These are phyloP conservation scores for Sphecodes monilicornis DNA, from an alignment of 2,888 invertebrate species.

Conservation along the genomic window DNA sequence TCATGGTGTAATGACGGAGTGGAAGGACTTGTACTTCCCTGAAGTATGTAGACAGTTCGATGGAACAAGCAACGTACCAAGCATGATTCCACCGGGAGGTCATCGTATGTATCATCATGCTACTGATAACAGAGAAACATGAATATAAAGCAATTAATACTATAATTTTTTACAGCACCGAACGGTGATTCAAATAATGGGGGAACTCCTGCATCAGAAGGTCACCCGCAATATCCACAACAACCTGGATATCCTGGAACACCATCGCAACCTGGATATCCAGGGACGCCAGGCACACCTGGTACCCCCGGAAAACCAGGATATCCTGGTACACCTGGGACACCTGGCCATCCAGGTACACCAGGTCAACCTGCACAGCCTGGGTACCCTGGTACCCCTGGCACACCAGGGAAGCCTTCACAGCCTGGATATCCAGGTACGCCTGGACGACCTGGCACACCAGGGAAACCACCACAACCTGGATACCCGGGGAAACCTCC, in stretches of 20 bases:
- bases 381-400: constrained; percentile 68
- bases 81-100: constrained; percentile 29
- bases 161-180: neutral
- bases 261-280: constrained; percentile 20
- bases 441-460: constrained; percentile 65
- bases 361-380: constrained; percentile 54
- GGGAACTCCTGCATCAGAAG: constrained; percentile 59
- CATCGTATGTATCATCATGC: constrained; percentile 33
- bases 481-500: constrained; percentile 18
- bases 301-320: constrained; percentile 48
- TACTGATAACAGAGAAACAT: neutral
- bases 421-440: constrained; percentile 53
- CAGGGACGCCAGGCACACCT: constrained; percentile 5
- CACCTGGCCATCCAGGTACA: constrained; percentile 42
- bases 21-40: constrained; percentile 90
- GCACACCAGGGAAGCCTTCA: constrained; percentile 9
- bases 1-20: constrained; percentile 87
- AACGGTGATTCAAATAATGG: neutral
- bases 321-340: constrained; percentile 41
- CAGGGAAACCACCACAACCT: constrained; percentile 21
- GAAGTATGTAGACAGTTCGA: constrained; percentile 88
- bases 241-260: neutral
- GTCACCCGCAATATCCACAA: constrained; percentile 53
- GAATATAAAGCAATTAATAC: neutral
- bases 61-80: constrained; percentile 56